These are phyloP conservation scores for Erethizon dorsatum DNA, from an alignment of 2,797 vertebrate species.

Conservation along the genomic window DNA sequence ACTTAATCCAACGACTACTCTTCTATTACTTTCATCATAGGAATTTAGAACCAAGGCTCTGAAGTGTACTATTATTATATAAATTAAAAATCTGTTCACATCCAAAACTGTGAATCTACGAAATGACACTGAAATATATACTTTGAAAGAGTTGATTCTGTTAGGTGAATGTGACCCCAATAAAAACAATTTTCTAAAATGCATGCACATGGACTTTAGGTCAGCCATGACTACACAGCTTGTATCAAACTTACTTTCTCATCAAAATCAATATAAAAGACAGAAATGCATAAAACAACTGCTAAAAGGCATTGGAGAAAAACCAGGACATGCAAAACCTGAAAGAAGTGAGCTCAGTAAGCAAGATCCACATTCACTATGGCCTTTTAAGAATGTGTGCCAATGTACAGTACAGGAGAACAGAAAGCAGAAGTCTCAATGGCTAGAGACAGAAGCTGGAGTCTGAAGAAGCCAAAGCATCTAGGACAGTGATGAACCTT, in stretches of 20 bases:
- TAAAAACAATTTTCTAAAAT: not conserved
- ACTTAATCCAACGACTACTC: not conserved
- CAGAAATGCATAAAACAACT: slow-evolving; percentile 56
- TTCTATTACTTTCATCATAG: not conserved
- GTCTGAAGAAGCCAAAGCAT: not conserved
- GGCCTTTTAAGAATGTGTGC: not conserved
- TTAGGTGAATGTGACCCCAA: slow-evolving; percentile 20
- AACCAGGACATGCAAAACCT: not conserved
- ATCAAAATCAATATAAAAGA: slow-evolving; percentile 52
- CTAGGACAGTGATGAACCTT: not conserved
- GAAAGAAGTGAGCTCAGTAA: not conserved
- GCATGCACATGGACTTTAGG: not conserved
- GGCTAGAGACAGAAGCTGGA: not conserved
- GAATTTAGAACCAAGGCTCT: not conserved
- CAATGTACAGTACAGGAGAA: not conserved
- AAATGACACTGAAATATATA: not conserved
- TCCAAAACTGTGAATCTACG: not conserved
- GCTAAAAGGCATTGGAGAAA: not conserved
- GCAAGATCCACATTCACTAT: not conserved
- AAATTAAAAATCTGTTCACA: slow-evolving; percentile 25
- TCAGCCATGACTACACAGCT: not conserved
- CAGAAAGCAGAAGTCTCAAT: not conserved
- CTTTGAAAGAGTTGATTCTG: slow-evolving; percentile 37
- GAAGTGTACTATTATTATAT: not conserved
- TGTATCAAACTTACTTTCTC: not conserved